Base-by-base conservation (phyloP, 2,113 vertebrate species). In the Athene noctua region DNA sequence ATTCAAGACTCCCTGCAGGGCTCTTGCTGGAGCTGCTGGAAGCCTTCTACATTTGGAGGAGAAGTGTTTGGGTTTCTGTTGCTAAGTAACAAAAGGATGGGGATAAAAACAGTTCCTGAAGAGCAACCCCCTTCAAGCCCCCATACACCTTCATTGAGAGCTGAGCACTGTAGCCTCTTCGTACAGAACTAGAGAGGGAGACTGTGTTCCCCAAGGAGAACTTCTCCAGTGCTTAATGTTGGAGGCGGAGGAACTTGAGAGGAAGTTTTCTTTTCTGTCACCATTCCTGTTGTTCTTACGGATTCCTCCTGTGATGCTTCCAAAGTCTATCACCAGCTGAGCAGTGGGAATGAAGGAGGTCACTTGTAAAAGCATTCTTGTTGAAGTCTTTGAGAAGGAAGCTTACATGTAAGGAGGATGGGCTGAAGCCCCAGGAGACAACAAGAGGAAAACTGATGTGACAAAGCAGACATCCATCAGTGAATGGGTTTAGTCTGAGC, bases 11-110 rank as follows among this genome's bases (percentile, higher is more conserved):
- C 91, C 91, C 91, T 61, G 57, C 9, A 6, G 68, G 42, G 44
- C 66, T 36, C n/a, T 68, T 79, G 61, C 80, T 71, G 86, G 85
- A 90, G 79, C 83, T 95, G 80, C 84, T 92, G 95, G 80, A 81
- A 91, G 36, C 73, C 81, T 83, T 82, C 84, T 70, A 4, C 42
- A 10, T 68, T 90, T 59, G 81, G 68, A 91, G 85, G 58, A 57
- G 66, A 74, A 86, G 44, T 89, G 65, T 91, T 94, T 92, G 94
- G 66, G 25, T 87, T 72, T 82, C 10, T 89, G 79, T 89, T 91
- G 91, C 92, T 96, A 20, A 72, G 92, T 68, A 59, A 74, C 46
- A 32, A 44, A 88, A 79, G 19, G 47, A 90, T 36, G 71, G 66
- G 77, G 70, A 88, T 71, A 51, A 92, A 91, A 92, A 15, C 82